Percentiles rank a stretch among this genome's conserved stretches.
Conservation (phyloP, 1,140 invertebrate genomes). For the Drosophila ohnishii region DNA sequence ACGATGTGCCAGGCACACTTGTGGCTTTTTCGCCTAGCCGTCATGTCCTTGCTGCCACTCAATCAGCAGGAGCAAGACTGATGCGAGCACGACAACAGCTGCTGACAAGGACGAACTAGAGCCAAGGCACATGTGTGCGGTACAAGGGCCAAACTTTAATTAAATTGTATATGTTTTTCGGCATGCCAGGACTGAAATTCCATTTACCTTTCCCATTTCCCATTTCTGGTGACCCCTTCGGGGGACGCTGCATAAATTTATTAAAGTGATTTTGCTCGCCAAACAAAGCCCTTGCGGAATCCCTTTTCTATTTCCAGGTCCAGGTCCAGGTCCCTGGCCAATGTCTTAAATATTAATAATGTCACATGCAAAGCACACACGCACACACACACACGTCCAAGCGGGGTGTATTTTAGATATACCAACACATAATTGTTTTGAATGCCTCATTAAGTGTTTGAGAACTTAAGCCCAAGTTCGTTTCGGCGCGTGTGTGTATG, state of each 20-base stretch:
- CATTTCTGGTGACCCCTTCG: conserved; percentile 19
- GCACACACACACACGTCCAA: conserved; percentile 20
- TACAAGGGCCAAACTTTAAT: conserved; percentile 46
- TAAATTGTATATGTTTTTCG: conserved; percentile 53
- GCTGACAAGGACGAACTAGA: conserved; percentile 38
- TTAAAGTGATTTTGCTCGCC: conserved; percentile 47
- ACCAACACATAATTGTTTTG: conserved; percentile 71
- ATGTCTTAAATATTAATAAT: conserved; percentile 76
- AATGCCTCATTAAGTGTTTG: conserved; percentile 78
- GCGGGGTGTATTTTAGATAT: conserved; percentile 8
- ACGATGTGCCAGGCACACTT: conserved; percentile 64
- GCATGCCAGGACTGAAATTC: conserved; percentile 16
- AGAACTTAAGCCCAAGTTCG: conserved; percentile 66
- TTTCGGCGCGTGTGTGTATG: conserved; percentile 11
- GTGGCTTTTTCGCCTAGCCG: conserved; percentile 52
- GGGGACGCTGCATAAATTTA: conserved; percentile 45
- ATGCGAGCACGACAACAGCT: conserved; percentile 47
- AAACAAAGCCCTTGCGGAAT: conserved; percentile 40
- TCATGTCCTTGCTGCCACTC: conserved; percentile 33
- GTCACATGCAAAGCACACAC: conserved; percentile 44
- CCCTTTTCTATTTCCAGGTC: conserved; percentile 31
- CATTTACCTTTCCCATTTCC: conserved; percentile 41
- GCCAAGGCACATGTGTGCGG: conserved; percentile 3
- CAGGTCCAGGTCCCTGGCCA: conserved; percentile 19
- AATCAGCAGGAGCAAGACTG: conserved; percentile 34